Percentiles rank a stretch among this genome's conserved stretches.
These are phyloP conservation scores for Notamacropus eugenii DNA, from an alignment of 2,797 vertebrate species.

Conservation along the genomic window DNA sequence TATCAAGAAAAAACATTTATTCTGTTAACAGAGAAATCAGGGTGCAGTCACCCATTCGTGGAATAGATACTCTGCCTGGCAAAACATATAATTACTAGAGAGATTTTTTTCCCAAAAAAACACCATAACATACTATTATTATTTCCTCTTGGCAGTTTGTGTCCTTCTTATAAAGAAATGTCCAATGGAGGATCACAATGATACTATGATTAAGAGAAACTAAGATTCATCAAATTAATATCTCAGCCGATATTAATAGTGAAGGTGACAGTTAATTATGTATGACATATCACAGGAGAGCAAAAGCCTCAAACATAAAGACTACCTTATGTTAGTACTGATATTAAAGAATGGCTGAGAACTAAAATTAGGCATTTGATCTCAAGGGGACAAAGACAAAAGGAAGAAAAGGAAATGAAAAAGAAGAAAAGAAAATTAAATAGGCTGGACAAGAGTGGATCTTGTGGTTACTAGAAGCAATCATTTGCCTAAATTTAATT, in stretches of 20 bases:
- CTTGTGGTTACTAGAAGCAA: conserved; percentile 41
- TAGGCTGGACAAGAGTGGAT: conserved; percentile 17
- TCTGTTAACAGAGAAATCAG: conserved; percentile 67
- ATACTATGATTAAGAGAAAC: conserved; percentile 82
- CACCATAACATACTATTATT: conserved; percentile 63
- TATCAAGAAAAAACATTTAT: conserved; percentile 71
- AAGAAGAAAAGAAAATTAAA: conserved; percentile 62
- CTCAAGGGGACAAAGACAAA: conserved; percentile 59
- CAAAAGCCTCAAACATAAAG: conserved; percentile 68
- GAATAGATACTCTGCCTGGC: conserved; percentile 59
- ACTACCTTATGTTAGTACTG: conserved; percentile 45
- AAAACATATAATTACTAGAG: conserved; percentile 68
- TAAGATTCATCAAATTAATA: conserved; percentile 76
- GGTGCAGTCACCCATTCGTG: conserved; percentile 58
- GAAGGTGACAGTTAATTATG: conserved; percentile 79
- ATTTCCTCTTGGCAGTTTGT: conserved; percentile 65
- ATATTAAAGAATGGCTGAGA: conserved; percentile 66
- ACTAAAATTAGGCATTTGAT: conserved; percentile 58
- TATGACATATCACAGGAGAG: conserved; percentile 71
- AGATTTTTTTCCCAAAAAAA: conserved; percentile 25
- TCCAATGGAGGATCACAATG: conserved; percentile 71
- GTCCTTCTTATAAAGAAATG: conserved; percentile 58
- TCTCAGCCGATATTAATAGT: conserved; percentile 78
- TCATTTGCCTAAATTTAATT: neutral
- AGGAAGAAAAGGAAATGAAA: conserved; percentile 63